A percentile compares a stretch with the other conserved stretches of the same genome.
phyloP scores from a whole-genome alignment of 2,797 vertebrate species.

The Lepus townsendii region DNA sequence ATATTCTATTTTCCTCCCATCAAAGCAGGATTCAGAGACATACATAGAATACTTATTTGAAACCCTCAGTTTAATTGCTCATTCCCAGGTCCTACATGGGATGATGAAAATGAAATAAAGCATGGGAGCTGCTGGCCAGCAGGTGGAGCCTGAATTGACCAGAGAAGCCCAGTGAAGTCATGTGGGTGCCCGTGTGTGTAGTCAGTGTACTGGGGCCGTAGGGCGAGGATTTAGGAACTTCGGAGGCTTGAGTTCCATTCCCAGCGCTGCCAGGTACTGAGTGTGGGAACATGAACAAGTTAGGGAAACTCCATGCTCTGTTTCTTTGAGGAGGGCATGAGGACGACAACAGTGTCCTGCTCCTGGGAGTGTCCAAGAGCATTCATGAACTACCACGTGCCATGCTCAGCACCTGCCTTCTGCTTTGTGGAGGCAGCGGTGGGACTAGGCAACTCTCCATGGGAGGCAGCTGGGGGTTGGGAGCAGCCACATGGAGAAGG shows the following conservation, averaged over 20 bases:
- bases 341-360: neutral
- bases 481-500: neutral
- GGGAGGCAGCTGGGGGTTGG: neutral
- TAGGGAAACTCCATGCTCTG: neutral
- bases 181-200: rapidly evolving
- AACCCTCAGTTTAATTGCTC: neutral
- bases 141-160: neutral
- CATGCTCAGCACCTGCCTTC: rapidly evolving
- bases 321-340: neutral
- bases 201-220: too few relatives aligned
- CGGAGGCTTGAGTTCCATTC: neutral
- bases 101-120: constrained; percentile 5
- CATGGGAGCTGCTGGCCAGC: rapidly evolving
- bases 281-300: neutral
- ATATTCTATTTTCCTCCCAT: constrained; percentile 50
- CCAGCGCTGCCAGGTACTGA: neutral
- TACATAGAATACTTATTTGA: constrained; percentile 2
- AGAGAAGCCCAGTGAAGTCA: rapidly evolving
- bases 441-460: neutral
- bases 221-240: neutral
- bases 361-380: neutral
- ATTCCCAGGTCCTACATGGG: neutral
- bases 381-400: neutral
- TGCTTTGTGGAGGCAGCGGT: neutral
- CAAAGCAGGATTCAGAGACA: constrained; percentile 55